Evolutionary conservation across 2,888 invertebrate genomes (phyloP).

Genomic region (Polymixis flavicincta): DNA sequence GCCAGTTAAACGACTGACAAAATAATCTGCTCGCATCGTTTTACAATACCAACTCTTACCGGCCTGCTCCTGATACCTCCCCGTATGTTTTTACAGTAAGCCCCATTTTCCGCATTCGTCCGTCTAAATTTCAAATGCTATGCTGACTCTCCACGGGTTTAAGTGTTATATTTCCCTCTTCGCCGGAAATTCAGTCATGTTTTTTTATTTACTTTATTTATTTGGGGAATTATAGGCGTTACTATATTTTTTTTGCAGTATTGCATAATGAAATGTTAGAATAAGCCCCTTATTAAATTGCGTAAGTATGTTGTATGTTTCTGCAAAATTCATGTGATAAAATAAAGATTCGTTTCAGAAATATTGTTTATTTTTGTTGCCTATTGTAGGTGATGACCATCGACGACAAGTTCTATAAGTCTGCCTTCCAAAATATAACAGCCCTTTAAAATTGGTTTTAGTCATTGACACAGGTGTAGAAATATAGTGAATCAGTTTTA

Average conservation of each 20-base stretch:
- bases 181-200: conserved; percentile 65
- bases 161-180: conserved; percentile 76
- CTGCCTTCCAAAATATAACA: background rate
- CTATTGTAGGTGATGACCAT: background rate
- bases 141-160: conserved; percentile 75
- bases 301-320: background rate
- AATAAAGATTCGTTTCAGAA: background rate
- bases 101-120: conserved; percentile 75
- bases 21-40: background rate
- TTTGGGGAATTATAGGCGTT: conserved; percentile 53
- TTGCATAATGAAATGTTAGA: background rate
- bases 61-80: conserved; percentile 4
- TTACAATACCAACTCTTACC: background rate
- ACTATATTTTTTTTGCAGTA: conserved; percentile 19
- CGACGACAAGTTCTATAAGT: background rate
- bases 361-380: background rate
- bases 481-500: background rate
- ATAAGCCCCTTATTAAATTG: background rate
- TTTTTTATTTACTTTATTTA: conserved; percentile 72
- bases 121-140: conserved; percentile 80
- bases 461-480: background rate
- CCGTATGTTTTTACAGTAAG: conserved; percentile 69
- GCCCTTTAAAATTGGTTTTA: background rate
- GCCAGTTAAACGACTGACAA: background rate
- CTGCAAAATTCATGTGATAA: background rate